phyloP scores from a whole-genome alignment of 2,113 vertebrate genomes.

The Pteropus alecto region DNA sequence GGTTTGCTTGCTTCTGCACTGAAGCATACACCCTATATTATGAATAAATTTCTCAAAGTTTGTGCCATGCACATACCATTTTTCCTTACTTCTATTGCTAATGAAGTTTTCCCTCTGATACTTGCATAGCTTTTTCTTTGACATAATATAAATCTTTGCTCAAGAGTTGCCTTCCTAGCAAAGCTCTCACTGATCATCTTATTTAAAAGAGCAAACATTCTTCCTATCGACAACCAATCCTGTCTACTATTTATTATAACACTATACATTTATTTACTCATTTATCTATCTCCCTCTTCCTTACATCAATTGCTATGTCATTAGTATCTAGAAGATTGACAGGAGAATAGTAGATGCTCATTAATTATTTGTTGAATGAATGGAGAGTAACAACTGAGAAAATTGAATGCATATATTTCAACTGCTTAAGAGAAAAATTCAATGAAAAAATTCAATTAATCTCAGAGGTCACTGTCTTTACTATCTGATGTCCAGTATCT shows the following conservation, averaged over 20 bases:
- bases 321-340: neutral
- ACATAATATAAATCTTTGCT: neutral
- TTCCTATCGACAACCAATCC: neutral
- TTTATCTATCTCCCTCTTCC: neutral
- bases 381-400: neutral
- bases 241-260: neutral
- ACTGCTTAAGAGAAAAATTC: neutral
- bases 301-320: neutral
- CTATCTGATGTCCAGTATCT: neutral
- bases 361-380: neutral
- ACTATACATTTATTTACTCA: neutral
- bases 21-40: neutral
- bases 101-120: neutral
- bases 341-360: neutral
- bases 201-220: neutral
- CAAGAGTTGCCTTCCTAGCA: neutral
- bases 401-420: neutral
- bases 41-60: neutral
- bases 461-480: neutral
- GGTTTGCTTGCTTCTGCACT: neutral
- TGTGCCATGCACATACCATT: neutral
- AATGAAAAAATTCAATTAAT: neutral
- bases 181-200: neutral
- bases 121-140: neutral
- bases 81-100: neutral